A percentile compares a stretch with the other conserved stretches of the same genome.
Conservation (phyloP, 2,797 vertebrate genomes). For the Rhyacichthys aspro region DNA sequence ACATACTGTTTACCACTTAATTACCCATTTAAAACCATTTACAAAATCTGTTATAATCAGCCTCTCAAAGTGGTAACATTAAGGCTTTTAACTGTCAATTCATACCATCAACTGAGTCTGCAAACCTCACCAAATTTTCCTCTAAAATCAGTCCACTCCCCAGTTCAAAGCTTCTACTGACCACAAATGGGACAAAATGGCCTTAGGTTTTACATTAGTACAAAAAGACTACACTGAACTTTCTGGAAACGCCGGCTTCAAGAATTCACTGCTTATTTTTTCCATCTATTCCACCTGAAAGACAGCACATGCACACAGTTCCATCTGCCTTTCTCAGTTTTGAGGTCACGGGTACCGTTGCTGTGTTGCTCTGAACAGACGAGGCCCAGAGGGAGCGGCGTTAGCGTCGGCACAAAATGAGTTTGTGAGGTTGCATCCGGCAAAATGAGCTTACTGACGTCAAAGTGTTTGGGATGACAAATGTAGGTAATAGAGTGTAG, state of each 20-base stretch:
- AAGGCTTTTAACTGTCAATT: not conserved
- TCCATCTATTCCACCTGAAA: conserved; percentile 21
- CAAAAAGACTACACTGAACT: conserved; percentile 34
- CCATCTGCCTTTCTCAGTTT: not conserved
- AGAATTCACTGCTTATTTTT: conserved; percentile 28
- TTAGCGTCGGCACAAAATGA: conserved; percentile 30
- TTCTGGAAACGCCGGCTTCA: conserved; percentile 36
- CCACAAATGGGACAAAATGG: conserved; percentile 28
- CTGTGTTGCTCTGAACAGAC: conserved; percentile 49
- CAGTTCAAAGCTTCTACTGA: conserved; percentile 12
- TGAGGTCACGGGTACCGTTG: not conserved
- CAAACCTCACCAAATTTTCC: not conserved
- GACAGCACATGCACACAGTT: conserved; percentile 13
- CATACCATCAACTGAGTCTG: too few relatives aligned
- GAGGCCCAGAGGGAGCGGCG: conserved; percentile 30
- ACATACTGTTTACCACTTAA: too few relatives aligned
- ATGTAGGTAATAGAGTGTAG: conserved; percentile 5
- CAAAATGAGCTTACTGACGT: conserved; percentile 7
- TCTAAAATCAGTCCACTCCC: not conserved
- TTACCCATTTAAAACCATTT: too few relatives aligned
- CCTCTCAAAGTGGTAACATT: not conserved
- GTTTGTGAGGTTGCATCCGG: conserved; percentile 20
- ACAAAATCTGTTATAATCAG: too few relatives aligned
- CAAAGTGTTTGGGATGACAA: conserved; percentile 17
- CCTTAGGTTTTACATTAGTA: conserved; percentile 39